phyloP scores from a whole-genome alignment of 2,888 invertebrate species.

The Apantesis nais region DNA sequence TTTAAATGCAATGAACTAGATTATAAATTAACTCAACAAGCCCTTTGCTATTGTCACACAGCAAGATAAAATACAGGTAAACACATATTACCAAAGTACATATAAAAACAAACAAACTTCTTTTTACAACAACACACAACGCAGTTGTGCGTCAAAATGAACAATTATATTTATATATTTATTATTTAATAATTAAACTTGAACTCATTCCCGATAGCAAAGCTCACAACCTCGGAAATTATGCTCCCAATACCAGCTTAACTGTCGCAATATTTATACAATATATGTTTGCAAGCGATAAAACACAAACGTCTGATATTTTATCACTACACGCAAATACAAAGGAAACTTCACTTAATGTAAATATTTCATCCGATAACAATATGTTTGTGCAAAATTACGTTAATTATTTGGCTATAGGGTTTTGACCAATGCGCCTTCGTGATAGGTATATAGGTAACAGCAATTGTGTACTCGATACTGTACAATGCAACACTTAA shows the following conservation, averaged over 20 bases:
- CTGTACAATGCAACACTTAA: constrained; percentile 48
- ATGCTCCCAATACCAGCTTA: constrained; percentile 86
- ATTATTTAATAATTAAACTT: constrained; percentile 60
- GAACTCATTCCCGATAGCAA: constrained; percentile 84
- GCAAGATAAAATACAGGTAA: constrained; percentile 71
- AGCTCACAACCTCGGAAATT: constrained; percentile 85
- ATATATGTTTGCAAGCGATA: constrained; percentile 67
- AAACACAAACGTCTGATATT: constrained; percentile 44
- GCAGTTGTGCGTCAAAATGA: constrained; percentile 78
- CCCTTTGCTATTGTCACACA: constrained; percentile 81
- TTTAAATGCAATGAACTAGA: constrained; percentile 79
- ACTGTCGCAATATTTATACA: constrained; percentile 72
- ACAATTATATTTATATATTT: constrained; percentile 66
- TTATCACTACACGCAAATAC: constrained; percentile 42
- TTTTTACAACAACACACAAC: constrained; percentile 80
- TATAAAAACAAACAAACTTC: constrained; percentile 80
- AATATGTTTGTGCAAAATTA: constrained; percentile 68
- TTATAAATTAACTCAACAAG: constrained; percentile 61
- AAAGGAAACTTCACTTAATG: constrained; percentile 49
- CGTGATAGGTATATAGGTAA: constrained; percentile 68
- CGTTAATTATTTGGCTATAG: constrained; percentile 52
- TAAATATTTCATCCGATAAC: constrained; percentile 47
- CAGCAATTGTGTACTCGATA: constrained; percentile 44
- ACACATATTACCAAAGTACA: constrained; percentile 73
- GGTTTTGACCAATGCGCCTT: constrained; percentile 50